Conservation (phyloP, 2,888 invertebrate species). For the Agrotis puta region DNA sequence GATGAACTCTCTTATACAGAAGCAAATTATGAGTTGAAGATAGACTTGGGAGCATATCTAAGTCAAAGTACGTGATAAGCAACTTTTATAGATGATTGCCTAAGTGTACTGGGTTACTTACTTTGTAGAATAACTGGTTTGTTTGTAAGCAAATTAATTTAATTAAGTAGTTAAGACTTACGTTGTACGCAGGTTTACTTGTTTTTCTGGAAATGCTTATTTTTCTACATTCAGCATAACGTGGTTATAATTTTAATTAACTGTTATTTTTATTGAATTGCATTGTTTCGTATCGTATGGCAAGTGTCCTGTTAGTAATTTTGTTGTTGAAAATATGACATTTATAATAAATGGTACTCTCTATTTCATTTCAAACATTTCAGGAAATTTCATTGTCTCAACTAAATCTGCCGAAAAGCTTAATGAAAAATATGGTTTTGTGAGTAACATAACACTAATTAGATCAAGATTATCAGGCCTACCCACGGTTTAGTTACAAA, state of each 20-base stretch:
- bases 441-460: background rate
- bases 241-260: background rate
- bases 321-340: no score
- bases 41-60: background rate
- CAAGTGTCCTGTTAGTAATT: no score
- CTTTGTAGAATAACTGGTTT: background rate
- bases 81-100: background rate
- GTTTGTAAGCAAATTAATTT: background rate
- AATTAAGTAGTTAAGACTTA: background rate
- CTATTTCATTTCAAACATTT: no score
- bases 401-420: background rate
- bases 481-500: background rate
- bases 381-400: no score
- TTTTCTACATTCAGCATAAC: background rate
- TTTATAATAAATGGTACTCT: no score
- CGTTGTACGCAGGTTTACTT: background rate
- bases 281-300: no score
- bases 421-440: background rate
- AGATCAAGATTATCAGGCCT: background rate
- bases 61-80: background rate
- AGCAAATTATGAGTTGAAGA: background rate
- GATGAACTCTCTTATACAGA: no score
- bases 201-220: background rate
- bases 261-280: background rate
- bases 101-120: background rate